phyloP scores from a whole-genome alignment of 2,113 vertebrate genomes.

The Carettochelys insculpta region DNA sequence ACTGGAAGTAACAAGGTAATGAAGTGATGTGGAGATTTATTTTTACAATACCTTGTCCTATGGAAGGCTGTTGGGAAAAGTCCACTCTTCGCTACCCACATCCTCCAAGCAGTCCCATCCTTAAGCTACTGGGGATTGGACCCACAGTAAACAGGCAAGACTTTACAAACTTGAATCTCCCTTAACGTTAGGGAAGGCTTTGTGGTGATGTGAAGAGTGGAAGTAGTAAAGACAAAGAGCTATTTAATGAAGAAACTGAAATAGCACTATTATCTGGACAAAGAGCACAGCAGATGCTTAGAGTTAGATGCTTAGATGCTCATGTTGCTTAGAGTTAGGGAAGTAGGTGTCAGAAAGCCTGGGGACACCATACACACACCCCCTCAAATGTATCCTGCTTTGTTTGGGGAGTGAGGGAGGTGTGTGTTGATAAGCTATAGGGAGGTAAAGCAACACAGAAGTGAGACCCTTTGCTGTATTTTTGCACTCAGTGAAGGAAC shows the following conservation, averaged over 20 bases:
- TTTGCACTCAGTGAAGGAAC: not conserved
- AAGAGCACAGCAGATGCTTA: not conserved
- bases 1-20: not conserved
- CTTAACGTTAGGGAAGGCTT: not conserved
- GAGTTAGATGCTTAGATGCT: not conserved
- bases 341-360: not conserved
- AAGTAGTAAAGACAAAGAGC: not conserved
- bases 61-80: not conserved
- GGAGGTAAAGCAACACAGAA: not conserved
- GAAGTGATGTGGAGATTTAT: not conserved
- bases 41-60: not conserved
- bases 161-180: not conserved
- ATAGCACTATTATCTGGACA: not conserved
- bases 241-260: not conserved
- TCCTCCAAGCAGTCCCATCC: not conserved
- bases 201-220: not conserved
- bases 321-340: not conserved
- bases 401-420: too few relatives aligned
- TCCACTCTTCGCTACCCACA: not conserved
- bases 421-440: not conserved
- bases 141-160: not conserved
- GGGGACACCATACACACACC: not conserved
- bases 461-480: not conserved
- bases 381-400: not conserved
- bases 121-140: not conserved